Evolutionary conservation across 2,113 vertebrate species (phyloP), one percentile per base, ranked within the genome.

Genomic region (Arenaria interpres): DNA sequence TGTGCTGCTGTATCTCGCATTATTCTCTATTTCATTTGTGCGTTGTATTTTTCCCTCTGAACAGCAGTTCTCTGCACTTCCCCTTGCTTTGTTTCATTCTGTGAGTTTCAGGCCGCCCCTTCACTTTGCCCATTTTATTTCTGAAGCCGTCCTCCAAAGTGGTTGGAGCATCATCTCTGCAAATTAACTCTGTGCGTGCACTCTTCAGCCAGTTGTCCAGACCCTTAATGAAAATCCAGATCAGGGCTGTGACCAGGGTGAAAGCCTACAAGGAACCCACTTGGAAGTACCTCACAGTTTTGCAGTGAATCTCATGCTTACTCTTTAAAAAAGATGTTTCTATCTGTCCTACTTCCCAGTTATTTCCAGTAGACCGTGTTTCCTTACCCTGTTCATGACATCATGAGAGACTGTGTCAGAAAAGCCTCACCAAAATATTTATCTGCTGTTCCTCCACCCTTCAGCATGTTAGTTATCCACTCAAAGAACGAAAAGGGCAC

Each of bases 401-500:
- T 54, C n/a, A 32, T 4, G 17, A 88, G n/a, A 82, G 32, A 35
- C 0, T 0, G 14, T 17, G 18, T 72, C 39, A 78, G 32, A 81
- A 76, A 60, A 62, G 33, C 75, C 53, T 43, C 48, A 56, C 39
- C n/a, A 60, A 89, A 85, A 79, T 73, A 68, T 43, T 84, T 69
- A 33, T 64, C 53, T 4, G 1, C 56, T 75, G 10, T 68, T 75
- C 7, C 18, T 14, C 9, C 24, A 82, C 25, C 35, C 35, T 88
- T 96, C 27, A 72, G 30, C 32, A 53, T 17, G 19, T 37, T 72
- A 63, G 20, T 63, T 82, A 77, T 33, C 74, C 86, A 92, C 82
- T 94, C 72, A 69, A 91, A 97, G 94, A 89, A 94, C 68, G n/a
- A 85, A 91, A 96, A 95, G 84, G 83, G 57, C 6, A 68, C 24